These are phyloP conservation scores for Caretta caretta DNA, from an alignment of 2,113 vertebrate genomes.

Conservation along the genomic window DNA sequence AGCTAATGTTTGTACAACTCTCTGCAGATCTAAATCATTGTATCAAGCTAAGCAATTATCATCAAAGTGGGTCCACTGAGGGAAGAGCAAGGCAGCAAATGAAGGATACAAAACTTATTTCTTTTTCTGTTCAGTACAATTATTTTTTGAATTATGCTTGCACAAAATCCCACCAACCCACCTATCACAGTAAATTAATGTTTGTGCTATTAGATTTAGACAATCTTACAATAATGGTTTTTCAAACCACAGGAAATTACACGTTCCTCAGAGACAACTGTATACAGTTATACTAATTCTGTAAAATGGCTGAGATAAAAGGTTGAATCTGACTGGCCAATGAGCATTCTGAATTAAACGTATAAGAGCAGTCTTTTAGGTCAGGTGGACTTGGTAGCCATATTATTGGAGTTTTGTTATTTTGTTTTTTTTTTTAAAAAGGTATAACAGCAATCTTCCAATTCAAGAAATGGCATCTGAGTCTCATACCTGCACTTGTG, in stretches of 20 bases:
- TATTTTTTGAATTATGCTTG: conserved; percentile 48
- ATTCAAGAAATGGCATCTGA: background rate
- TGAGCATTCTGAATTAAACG: conserved; percentile 41
- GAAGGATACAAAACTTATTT: conserved; percentile 58
- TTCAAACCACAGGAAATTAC: conserved; percentile 65
- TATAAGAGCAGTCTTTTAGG: conserved; percentile 1
- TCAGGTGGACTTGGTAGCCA: background rate
- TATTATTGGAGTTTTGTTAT: background rate
- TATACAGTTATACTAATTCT: conserved; percentile 60
- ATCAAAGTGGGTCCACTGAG: conserved; percentile 48
- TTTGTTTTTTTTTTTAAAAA: background rate
- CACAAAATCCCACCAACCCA: conserved; percentile 54
- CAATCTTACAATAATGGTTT: conserved; percentile 64
- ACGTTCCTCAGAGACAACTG: conserved; percentile 42
- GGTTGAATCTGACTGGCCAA: conserved; percentile 1
- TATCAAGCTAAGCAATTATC: conserved; percentile 18
- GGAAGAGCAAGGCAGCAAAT: conserved; percentile 22
- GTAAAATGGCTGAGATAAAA: conserved; percentile 51
- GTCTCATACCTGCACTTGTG: background rate
- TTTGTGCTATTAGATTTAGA: conserved; percentile 65
- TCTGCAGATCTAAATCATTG: conserved; percentile 50
- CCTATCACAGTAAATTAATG: conserved; percentile 56
- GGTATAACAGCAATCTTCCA: background rate
- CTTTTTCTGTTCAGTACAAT: conserved; percentile 42
- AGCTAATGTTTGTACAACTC: conserved; percentile 61